These are phyloP conservation scores for Poeciliopsis presidionis DNA, from an alignment of 2,797 vertebrate genomes.

Conservation along the genomic window DNA sequence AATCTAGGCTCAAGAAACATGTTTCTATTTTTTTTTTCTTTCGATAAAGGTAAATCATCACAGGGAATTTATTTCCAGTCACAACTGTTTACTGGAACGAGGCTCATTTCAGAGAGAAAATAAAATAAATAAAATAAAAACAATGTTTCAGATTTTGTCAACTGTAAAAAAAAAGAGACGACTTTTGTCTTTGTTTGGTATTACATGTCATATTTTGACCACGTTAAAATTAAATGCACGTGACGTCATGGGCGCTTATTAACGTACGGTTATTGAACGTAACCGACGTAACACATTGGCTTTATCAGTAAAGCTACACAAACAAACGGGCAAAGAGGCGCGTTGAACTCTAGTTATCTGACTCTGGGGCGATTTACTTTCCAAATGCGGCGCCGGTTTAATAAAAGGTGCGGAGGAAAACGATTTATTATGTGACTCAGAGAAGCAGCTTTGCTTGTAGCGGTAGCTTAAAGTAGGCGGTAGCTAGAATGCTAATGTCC, in stretches of 20 bases:
- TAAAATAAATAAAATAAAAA: neutral
- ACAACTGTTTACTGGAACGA: neutral
- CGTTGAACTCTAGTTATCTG: neutral
- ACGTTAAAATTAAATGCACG: neutral
- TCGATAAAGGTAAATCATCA: no score
- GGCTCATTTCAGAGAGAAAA: neutral
- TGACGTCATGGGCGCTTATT: neutral
- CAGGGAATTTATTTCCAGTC: no score
- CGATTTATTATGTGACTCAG: conserved; percentile 9
- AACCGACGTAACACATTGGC: neutral
- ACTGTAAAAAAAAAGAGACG: neutral
- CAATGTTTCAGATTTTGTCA: neutral
- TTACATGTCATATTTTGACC: neutral
- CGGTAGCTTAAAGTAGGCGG: conserved; percentile 4
- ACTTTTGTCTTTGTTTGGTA: neutral
- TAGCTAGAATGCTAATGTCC: conserved; percentile 41
- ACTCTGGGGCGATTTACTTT: neutral
- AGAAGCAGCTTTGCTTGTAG: conserved; percentile 18
- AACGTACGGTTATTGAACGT: conserved; percentile 40
- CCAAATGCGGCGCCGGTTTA: conserved; percentile 58
- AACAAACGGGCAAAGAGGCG: conserved; percentile 5
- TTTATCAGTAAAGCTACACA: conserved; percentile 41
- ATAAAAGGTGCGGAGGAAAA: conserved; percentile 57
- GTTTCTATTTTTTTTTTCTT: no score
- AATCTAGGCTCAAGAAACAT: no score